Evolutionary conservation across 2,888 invertebrate genomes (phyloP), one percentile per base, ranked within the genome.

Genomic region (Himalopsyche japonica): DNA sequence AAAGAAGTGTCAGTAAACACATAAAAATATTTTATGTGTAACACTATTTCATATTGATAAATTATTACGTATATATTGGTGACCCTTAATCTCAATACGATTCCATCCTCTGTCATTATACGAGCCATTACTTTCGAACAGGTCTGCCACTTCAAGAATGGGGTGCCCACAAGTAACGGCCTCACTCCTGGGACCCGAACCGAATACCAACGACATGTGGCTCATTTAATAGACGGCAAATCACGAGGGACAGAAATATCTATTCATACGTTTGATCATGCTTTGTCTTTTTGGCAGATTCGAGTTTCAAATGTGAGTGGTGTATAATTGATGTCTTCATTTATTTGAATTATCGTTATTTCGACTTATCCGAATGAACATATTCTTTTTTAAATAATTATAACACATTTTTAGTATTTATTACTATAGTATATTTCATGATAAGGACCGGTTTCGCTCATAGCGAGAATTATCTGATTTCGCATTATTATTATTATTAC

Each of bases 161-260:
- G 70, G 70, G 70, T 70, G 70, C 70, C 70, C 70, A 27, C 70
- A 70, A 70, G 70, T 20, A 30, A 70, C 70, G 70, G 27, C 70
- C 30, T 81, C 81, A 70, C 81, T 48, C 43, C 24, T 37, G 78
- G 82, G 82, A 78, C 32, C 24, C 24, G 82, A 57, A 32, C 49
- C 49, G 12, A 47, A 57, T 64, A 76, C 79, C 82, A 70, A 79
- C 77, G 82, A 79, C 82, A 82, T 82, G 82, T 82, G 82, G 79
- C 79, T 49, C 82, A 79, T 82, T 82, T 79, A 82, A 70, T 70
- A 70, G 70, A 70, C 70, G 70, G 70, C 27, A 70, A 70, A 27
- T 70, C 70, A 70, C 70, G 70, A 70, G 70, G 70, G 70, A 70
- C 70, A 70, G 70, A 27, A 70, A 70, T 70, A 70, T 70, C 70